These are phyloP conservation scores for Harmothoe impar DNA, from an alignment of 2,888 invertebrate species.

Conservation along the genomic window DNA sequence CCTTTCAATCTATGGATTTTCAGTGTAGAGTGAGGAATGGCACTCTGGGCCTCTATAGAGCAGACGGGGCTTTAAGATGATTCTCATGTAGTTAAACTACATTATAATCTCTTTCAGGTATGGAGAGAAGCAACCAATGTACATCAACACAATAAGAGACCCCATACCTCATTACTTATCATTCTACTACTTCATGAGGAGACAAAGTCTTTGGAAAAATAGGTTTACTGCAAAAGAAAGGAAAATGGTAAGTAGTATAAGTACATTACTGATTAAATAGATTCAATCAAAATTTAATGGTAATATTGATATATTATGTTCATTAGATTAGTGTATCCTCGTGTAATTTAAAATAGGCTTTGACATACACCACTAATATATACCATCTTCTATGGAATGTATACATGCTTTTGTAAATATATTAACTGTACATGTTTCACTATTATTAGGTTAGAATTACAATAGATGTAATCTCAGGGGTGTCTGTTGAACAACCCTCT, in stretches of 20 bases:
- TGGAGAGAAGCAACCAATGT: conserved; percentile 35
- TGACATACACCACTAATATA: not conserved
- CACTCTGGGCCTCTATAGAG: no score
- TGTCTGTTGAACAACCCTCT: no score
- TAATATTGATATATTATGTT: not conserved
- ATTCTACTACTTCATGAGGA: conserved; percentile 51
- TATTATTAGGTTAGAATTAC: no score
- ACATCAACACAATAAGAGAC: conserved; percentile 26
- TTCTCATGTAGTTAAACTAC: not conserved
- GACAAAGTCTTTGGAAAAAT: conserved; percentile 25
- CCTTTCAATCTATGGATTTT: not conserved
- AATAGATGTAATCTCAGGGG: no score
- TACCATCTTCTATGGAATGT: not conserved
- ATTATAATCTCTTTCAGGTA: not conserved
- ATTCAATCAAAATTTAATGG: not conserved
- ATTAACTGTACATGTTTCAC: no score
- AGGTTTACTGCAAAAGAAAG: not conserved
- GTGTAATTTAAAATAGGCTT: not conserved
- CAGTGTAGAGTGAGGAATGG: no score
- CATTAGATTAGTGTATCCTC: not conserved
- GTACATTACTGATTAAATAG: not conserved
- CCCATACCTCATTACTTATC: conserved; percentile 33
- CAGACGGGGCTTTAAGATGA: not conserved
- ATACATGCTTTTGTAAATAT: not conserved
- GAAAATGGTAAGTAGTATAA: conserved; percentile 10